These are phyloP conservation scores for Chelonus insularis DNA, from an alignment of 1,140 invertebrate genomes.

Conservation along the genomic window DNA sequence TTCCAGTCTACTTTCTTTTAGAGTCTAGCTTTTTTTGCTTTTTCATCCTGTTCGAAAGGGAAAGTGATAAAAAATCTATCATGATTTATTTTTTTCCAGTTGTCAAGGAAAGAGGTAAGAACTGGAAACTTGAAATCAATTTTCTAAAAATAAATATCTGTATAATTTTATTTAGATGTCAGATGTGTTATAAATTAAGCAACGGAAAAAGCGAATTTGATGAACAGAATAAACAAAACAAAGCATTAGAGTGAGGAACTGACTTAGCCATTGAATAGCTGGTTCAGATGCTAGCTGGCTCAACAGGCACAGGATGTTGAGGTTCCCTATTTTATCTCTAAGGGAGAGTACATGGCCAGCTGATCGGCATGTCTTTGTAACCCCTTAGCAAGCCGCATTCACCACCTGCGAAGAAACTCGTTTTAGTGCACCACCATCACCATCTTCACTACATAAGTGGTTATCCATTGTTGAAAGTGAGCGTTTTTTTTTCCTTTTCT, in stretches of 20 bases:
- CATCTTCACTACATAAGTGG: not conserved
- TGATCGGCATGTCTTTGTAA: slow-evolving; percentile 24
- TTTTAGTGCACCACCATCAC: not conserved
- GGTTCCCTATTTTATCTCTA: slow-evolving; percentile 13
- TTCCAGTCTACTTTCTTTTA: not conserved
- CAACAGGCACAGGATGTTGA: slow-evolving; percentile 16
- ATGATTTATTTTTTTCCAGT: no score
- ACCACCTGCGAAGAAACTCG: slow-evolving; percentile 27
- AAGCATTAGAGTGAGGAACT: no score
- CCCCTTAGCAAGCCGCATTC: slow-evolving; percentile 23
- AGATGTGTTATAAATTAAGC: no score
- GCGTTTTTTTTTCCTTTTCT: not conserved
- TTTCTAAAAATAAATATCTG: no score
- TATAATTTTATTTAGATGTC: no score
- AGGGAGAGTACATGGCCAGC: slow-evolving; percentile 14
- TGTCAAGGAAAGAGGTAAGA: no score
- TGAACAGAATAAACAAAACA: not conserved
- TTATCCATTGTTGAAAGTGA: not conserved
- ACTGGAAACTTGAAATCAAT: not conserved
- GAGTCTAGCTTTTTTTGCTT: slow-evolving; percentile 4
- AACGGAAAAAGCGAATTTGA: no score
- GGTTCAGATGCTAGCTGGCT: no score
- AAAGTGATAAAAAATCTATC: no score
- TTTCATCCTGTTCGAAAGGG: not conserved
- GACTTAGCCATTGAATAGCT: no score